These are phyloP conservation scores for Pedionomus torquatus DNA, from an alignment of 2,113 vertebrate genomes.

Conservation along the genomic window DNA sequence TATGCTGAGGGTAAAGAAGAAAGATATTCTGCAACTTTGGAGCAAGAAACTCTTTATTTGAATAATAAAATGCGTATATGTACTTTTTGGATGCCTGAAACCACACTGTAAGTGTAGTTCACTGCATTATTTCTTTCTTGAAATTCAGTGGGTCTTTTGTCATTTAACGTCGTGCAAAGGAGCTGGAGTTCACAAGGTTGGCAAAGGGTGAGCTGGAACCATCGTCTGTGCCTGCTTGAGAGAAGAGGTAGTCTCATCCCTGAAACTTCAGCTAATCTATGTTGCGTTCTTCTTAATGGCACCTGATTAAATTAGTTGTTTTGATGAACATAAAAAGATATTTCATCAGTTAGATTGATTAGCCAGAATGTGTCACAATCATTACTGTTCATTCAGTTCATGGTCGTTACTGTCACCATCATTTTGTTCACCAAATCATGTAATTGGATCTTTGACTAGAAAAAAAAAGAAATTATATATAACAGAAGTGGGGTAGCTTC, in stretches of 20 bases:
- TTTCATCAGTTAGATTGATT: neutral
- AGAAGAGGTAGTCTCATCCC: neutral
- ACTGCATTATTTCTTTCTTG: neutral
- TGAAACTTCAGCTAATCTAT: neutral
- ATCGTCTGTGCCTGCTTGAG: neutral
- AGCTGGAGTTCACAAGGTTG: neutral
- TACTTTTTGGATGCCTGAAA: neutral
- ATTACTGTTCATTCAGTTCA: too few relatives aligned
- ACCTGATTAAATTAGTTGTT: neutral
- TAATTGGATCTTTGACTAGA: neutral
- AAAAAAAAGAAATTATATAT: neutral
- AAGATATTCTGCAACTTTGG: neutral
- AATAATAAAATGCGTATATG: neutral
- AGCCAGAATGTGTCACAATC: neutral
- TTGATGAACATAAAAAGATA: neutral
- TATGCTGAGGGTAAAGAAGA: neutral
- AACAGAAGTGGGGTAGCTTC: neutral
- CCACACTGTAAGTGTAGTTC: fast-evolving
- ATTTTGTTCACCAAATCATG: neutral
- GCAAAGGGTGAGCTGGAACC: neutral
- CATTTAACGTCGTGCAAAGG: neutral
- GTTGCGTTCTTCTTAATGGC: neutral
- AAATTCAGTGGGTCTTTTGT: neutral
- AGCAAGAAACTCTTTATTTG: neutral
- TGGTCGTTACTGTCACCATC: too few relatives aligned